A percentile compares a stretch with the other conserved stretches of the same genome.
Conservation (phyloP, 35 echinoderm and acorn worm species). For the Amphiura filiformis region DNA sequence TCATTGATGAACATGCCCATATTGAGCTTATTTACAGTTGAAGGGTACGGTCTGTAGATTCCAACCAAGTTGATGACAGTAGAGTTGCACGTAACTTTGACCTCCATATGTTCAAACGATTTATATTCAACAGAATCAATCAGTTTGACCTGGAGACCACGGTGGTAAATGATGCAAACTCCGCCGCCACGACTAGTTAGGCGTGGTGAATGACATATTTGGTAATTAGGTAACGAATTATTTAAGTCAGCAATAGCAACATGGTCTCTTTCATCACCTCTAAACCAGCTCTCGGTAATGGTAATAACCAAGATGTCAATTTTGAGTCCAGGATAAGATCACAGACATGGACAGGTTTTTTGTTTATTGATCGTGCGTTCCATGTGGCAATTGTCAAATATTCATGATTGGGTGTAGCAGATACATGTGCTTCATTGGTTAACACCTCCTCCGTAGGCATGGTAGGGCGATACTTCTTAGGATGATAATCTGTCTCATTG, state of each 20-base stretch:
- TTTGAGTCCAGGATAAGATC: neutral
- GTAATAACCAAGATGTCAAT: neutral
- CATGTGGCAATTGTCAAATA: neutral
- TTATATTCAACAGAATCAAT: neutral
- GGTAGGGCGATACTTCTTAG: too few relatives aligned
- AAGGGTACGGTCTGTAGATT: neutral
- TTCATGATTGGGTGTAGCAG: neutral
- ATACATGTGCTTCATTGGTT: neutral
- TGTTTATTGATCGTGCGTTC: slow-evolving; percentile 1
- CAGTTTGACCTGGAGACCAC: neutral
- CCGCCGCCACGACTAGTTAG: neutral
- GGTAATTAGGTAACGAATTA: neutral
- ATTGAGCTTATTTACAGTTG: neutral
- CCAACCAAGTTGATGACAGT: neutral
- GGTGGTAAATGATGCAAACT: neutral
- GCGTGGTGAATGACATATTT: neutral
- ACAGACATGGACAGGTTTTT: neutral
- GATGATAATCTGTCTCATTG: too few relatives aligned
- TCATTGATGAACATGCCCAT: neutral
- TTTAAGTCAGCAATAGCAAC: slow-evolving; percentile 18
- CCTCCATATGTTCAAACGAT: slow-evolving; percentile 17
- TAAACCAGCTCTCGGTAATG: slow-evolving; percentile 1
- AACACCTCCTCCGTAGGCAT: too few relatives aligned
- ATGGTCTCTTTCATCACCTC: neutral
- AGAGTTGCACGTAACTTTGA: neutral